Conservation (phyloP, 2,113 vertebrate species). For the Zeus faber region DNA sequence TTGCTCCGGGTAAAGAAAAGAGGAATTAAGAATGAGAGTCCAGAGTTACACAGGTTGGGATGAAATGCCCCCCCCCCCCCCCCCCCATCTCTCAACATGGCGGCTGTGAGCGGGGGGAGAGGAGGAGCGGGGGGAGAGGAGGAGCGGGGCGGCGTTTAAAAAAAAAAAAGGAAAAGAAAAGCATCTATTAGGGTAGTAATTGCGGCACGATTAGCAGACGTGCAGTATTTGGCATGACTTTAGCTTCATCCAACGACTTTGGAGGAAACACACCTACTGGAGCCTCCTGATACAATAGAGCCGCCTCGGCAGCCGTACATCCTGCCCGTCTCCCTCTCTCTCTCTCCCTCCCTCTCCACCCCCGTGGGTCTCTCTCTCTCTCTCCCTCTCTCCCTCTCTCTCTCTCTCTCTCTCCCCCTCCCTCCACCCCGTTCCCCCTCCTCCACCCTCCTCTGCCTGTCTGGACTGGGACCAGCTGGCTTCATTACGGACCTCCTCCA, state of each 20-base stretch:
- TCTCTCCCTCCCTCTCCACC: constrained; percentile 33
- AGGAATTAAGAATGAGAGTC: too few species aligned
- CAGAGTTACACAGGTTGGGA: too few species aligned
- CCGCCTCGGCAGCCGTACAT: constrained; percentile 76
- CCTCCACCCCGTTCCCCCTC: not conserved
- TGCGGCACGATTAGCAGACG: constrained; percentile 80
- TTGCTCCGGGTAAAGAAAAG: too few species aligned
- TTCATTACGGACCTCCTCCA: constrained; percentile 76
- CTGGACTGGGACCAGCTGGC: constrained; percentile 83
- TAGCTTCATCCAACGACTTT: constrained; percentile 66
- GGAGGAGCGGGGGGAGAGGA: constrained; percentile 14
- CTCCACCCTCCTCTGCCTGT: constrained; percentile 54
- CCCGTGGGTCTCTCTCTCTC: constrained; percentile 23
- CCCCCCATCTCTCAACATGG: constrained; percentile 71
- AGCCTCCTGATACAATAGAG: constrained; percentile 82
- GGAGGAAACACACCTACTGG: constrained; percentile 79
- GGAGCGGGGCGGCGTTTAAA: too few species aligned
- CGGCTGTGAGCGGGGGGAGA: constrained; percentile 32
- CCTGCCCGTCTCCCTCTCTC: constrained; percentile 72
- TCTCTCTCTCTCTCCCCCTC: not conserved
- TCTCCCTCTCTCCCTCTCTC: not conserved
- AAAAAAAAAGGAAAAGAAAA: constrained; percentile 36
- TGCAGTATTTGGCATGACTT: constrained; percentile 71
- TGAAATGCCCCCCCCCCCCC: too few species aligned
- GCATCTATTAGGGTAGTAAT: constrained; percentile 81